Conservation (phyloP, 2,113 vertebrate genomes). For the Pristiophorus japonicus region DNA sequence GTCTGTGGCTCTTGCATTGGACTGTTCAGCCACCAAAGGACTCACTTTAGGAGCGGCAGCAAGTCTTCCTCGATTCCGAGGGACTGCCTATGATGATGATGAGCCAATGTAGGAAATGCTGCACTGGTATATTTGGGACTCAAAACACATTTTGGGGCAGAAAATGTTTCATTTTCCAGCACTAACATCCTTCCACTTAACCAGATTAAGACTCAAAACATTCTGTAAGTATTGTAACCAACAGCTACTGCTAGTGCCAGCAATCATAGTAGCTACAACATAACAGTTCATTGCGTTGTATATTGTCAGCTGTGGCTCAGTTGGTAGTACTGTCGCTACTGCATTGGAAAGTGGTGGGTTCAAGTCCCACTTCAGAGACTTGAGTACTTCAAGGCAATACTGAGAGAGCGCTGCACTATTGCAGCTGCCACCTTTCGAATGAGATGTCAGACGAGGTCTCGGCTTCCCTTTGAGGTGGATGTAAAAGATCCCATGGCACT, state of each 20-base stretch:
- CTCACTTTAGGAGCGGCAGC: too few species aligned
- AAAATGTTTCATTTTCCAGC: neutral
- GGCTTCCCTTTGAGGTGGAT: neutral
- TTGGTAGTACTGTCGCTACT: neutral
- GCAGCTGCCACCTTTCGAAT: neutral
- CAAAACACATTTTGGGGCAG: neutral
- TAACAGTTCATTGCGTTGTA: too few species aligned
- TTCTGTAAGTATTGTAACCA: neutral
- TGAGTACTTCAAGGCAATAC: neutral
- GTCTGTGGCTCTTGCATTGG: too few species aligned
- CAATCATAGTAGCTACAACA: too few species aligned
- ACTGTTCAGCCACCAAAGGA: too few species aligned
- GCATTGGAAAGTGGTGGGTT: neutral
- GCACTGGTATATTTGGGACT: neutral
- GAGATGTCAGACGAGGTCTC: neutral
- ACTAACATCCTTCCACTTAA: neutral
- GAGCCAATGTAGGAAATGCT: neutral
- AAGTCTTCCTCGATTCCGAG: too few species aligned
- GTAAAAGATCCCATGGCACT: neutral
- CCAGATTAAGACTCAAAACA: neutral
- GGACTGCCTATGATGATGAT: too few species aligned
- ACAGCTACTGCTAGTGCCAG: neutral
- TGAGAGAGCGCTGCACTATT: neutral
- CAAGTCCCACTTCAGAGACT: neutral
- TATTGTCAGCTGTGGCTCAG: neutral